Percentiles rank a stretch among this genome's conserved stretches.
Conservation (phyloP, 1,140 invertebrate species). For the Neomicropteryx cornuta region DNA sequence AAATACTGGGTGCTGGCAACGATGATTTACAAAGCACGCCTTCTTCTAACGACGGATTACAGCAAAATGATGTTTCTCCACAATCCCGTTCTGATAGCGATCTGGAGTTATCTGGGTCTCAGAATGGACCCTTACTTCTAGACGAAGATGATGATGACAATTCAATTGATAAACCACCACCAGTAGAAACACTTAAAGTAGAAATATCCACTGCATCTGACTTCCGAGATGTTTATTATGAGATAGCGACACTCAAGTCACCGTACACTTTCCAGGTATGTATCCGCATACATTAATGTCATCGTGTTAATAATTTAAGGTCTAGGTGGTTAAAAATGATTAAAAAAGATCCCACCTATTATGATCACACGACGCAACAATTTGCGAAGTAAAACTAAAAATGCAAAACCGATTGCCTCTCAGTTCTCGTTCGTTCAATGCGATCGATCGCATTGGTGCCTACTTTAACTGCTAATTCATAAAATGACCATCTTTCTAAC, state of each 20-base stretch:
- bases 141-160: constrained; percentile 48
- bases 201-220: constrained; percentile 78
- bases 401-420: too few relatives aligned
- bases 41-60: constrained; percentile 24
- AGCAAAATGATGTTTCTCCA: constrained; percentile 30
- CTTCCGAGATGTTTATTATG: constrained; percentile 71
- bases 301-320: too few relatives aligned
- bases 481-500: too few relatives aligned
- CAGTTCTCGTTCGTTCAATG: too few relatives aligned
- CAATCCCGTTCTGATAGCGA: constrained; percentile 47
- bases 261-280: constrained; percentile 78
- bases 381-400: too few relatives aligned
- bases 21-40: constrained; percentile 37
- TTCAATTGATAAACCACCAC: constrained; percentile 48
- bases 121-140: constrained; percentile 45
- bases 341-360: too few relatives aligned
- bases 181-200: constrained; percentile 68
- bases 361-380: too few relatives aligned
- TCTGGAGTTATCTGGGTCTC: constrained; percentile 55
- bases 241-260: constrained; percentile 81
- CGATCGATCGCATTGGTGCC: too few relatives aligned
- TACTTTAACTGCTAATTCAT: too few relatives aligned
- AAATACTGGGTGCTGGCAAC: constrained; percentile 49
- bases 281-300: too few relatives aligned
- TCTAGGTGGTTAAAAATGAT: too few relatives aligned